These are phyloP conservation scores for Pantelozetes paolii DNA, from an alignment of 2,888 invertebrate genomes.

Conservation along the genomic window DNA sequence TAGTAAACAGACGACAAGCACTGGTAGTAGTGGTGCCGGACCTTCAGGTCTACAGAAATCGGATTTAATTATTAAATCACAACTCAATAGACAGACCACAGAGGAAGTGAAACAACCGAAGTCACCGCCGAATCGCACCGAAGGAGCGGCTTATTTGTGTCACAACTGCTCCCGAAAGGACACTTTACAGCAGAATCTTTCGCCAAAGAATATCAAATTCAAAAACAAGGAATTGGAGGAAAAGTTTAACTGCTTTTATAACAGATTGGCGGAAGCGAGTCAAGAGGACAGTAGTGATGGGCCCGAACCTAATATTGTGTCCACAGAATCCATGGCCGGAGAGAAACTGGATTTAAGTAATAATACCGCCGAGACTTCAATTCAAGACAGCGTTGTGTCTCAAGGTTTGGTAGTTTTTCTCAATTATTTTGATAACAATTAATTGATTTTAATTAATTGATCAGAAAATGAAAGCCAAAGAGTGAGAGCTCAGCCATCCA, in stretches of 20 bases:
- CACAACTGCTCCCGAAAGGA: constrained; percentile 46
- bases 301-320: constrained; percentile 45
- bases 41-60: constrained; percentile 48
- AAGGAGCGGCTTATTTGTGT: constrained; percentile 42
- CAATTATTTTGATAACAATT: neutral
- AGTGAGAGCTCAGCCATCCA: constrained; percentile 25
- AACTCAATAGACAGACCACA: constrained; percentile 71
- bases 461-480: neutral
- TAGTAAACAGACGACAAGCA: constrained; percentile 45
- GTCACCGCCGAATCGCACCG: constrained; percentile 40
- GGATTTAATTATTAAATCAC: constrained; percentile 59
- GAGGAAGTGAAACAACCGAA: constrained; percentile 58
- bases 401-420: neutral
- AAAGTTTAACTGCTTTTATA: constrained; percentile 48
- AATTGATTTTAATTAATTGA: neutral
- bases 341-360: constrained; percentile 43
- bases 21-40: constrained; percentile 47
- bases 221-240: constrained; percentile 46
- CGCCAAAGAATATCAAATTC: constrained; percentile 30
- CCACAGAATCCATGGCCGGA: constrained; percentile 43
- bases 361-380: constrained; percentile 35
- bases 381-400: constrained; percentile 36
- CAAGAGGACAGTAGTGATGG: constrained; percentile 48
- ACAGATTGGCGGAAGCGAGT: constrained; percentile 46
- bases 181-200: constrained; percentile 31